Conservation (phyloP, 1,140 invertebrate species). For the Melanaphis sacchari region DNA sequence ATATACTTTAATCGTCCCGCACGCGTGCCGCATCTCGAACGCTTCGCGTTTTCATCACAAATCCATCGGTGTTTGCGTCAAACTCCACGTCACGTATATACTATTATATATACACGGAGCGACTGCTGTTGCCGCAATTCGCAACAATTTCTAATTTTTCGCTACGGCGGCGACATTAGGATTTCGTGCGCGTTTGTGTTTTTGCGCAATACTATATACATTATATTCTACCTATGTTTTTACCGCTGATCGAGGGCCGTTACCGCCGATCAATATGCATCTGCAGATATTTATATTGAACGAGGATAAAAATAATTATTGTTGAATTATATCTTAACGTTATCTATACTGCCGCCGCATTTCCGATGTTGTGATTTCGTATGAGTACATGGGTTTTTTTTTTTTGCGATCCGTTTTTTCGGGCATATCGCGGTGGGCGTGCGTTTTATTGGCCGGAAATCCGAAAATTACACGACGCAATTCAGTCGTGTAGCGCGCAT, state of each 20-base stretch:
- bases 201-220: not conserved
- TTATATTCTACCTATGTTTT: no score
- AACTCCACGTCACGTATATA: not conserved
- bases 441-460: conserved; percentile 51
- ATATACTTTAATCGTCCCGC: no score
- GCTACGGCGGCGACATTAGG: not conserved
- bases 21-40: no score
- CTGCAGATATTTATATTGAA: not conserved
- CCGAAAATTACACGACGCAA: conserved; percentile 47
- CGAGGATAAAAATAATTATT: not conserved
- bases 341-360: no score
- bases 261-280: not conserved
- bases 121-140: not conserved
- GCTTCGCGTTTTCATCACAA: not conserved
- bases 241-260: not conserved
- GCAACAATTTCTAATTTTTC: not conserved
- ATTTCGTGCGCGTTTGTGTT: not conserved
- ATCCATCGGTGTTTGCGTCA: not conserved
- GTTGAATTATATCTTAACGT: not conserved
- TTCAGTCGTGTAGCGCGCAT: not conserved
- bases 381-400: not conserved
- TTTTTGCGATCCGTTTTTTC: not conserved
- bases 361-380: not conserved
- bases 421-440: not conserved
- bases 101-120: not conserved